Evolutionary conservation across 1,140 invertebrate genomes (phyloP).

Genomic region (Varroa destructor): DNA sequence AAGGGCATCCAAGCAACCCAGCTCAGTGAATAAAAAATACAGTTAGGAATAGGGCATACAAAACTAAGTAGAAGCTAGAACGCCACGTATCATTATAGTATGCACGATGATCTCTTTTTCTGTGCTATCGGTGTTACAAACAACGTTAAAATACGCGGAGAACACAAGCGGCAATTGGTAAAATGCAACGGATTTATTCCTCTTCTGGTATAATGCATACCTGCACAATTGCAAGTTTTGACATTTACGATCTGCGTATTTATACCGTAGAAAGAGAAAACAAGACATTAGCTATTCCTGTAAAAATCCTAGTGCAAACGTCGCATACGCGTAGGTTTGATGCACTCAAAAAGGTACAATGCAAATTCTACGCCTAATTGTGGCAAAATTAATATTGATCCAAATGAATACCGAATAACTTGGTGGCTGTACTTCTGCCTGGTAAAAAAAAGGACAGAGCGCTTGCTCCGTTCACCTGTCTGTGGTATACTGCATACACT

Average conservation of each 20-base stretch:
- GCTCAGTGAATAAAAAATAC: neutral
- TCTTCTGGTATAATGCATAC: too few species aligned
- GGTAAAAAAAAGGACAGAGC: neutral
- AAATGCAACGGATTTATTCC: too few species aligned
- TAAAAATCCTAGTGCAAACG: neutral
- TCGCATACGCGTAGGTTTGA: neutral
- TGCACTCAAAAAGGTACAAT: neutral
- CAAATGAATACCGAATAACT: neutral
- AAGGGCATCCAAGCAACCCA: neutral
- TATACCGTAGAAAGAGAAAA: too few species aligned
- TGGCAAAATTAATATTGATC: neutral
- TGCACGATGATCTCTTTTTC: too few species aligned
- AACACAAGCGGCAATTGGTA: too few species aligned
- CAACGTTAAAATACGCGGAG: too few species aligned
- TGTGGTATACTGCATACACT: neutral
- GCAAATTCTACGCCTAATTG: neutral
- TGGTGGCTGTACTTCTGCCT: too few species aligned
- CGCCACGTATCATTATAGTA: too few species aligned
- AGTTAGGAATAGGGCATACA: neutral
- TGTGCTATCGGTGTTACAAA: too few species aligned
- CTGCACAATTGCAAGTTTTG: too few species aligned
- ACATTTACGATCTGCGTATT: too few species aligned
- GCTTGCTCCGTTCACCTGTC: neutral
- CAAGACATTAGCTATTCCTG: too few species aligned
- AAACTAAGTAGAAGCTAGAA: neutral